A percentile compares a stretch with the other conserved stretches of the same genome.
Conservation (phyloP, 1,140 invertebrate species). For the Drosophila kohkoa region DNA sequence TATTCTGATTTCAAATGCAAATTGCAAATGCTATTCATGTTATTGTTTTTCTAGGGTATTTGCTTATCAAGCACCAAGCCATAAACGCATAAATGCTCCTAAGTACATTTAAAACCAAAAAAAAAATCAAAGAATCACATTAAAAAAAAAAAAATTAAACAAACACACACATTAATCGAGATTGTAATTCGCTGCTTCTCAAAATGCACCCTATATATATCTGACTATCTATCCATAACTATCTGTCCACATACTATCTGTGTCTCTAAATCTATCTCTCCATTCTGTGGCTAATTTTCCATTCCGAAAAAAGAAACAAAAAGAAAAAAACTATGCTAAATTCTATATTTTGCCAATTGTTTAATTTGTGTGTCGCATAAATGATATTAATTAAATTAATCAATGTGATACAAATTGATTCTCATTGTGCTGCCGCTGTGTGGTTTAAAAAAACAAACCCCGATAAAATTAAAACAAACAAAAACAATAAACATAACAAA, state of each 20-base stretch:
- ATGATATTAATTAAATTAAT: slow-evolving; percentile 65
- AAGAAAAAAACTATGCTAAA: slow-evolving; percentile 57
- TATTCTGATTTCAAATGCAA: slow-evolving; percentile 59
- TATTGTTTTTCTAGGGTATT: slow-evolving; percentile 52
- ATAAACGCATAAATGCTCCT: slow-evolving; percentile 46
- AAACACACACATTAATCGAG: slow-evolving; percentile 50
- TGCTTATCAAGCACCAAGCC: slow-evolving; percentile 49
- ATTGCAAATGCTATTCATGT: slow-evolving; percentile 57
- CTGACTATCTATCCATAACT: slow-evolving; percentile 42
- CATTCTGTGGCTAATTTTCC: slow-evolving; percentile 24
- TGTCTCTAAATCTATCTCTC: slow-evolving; percentile 14
- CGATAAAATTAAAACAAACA: slow-evolving; percentile 7
- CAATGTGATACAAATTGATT: slow-evolving; percentile 78
- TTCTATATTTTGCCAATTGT: slow-evolving; percentile 54
- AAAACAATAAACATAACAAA: slow-evolving; percentile 35
- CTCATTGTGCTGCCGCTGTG: slow-evolving; percentile 74
- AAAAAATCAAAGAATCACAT: slow-evolving; percentile 26
- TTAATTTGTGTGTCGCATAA: slow-evolving; percentile 39
- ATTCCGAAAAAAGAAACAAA: slow-evolving; percentile 52
- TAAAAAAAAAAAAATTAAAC: slow-evolving; percentile 8
- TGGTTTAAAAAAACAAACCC: slow-evolving; percentile 38
- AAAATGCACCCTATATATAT: slow-evolving; percentile 56
- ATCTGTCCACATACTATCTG: slow-evolving; percentile 38
- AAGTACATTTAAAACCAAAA: slow-evolving; percentile 45
- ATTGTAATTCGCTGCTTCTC: slow-evolving; percentile 67